phyloP scores from a whole-genome alignment of 2,113 vertebrate genomes.

The Corydoras sp. region DNA sequence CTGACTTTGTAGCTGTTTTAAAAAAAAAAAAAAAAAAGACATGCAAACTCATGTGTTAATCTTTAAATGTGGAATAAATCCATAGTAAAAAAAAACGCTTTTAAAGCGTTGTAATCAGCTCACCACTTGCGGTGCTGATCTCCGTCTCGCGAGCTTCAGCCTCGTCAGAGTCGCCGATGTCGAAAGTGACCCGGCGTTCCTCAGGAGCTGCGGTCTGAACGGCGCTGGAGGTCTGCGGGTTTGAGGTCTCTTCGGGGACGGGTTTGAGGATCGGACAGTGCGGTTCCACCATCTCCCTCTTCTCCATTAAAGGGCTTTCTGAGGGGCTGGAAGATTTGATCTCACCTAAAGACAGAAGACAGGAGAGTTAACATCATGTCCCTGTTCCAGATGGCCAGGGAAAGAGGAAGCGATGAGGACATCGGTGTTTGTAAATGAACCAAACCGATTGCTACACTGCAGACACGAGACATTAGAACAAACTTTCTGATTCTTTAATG shows the following conservation, averaged over 20 bases:
- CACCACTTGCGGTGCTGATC: slow-evolving; percentile 42
- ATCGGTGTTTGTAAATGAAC: too few species aligned
- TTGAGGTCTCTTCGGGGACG: slow-evolving; percentile 58
- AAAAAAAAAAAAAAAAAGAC: not conserved
- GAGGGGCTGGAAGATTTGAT: slow-evolving; percentile 82
- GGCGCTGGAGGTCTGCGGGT: slow-evolving; percentile 19
- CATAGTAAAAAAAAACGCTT: too few species aligned
- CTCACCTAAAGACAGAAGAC: slow-evolving; percentile 66
- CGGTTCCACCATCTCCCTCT: slow-evolving; percentile 68
- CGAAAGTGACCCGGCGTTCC: slow-evolving; percentile 80
- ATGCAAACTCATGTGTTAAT: too few species aligned
- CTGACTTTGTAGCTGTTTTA: slow-evolving; percentile 56
- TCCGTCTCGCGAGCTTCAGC: slow-evolving; percentile 57
- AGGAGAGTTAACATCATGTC: too few species aligned
- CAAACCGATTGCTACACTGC: too few species aligned
- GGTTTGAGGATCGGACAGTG: slow-evolving; percentile 71
- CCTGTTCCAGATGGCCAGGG: too few species aligned
- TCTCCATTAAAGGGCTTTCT: slow-evolving; percentile 90
- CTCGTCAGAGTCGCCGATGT: slow-evolving; percentile 82
- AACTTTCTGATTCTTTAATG: too few species aligned
- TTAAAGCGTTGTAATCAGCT: not conserved
- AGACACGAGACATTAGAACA: too few species aligned
- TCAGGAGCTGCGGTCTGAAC: slow-evolving; percentile 57
- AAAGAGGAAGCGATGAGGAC: too few species aligned
- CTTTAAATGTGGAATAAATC: too few species aligned